Base-by-base conservation (phyloP, 2,888 invertebrate species). In the Phasia obesa region DNA sequence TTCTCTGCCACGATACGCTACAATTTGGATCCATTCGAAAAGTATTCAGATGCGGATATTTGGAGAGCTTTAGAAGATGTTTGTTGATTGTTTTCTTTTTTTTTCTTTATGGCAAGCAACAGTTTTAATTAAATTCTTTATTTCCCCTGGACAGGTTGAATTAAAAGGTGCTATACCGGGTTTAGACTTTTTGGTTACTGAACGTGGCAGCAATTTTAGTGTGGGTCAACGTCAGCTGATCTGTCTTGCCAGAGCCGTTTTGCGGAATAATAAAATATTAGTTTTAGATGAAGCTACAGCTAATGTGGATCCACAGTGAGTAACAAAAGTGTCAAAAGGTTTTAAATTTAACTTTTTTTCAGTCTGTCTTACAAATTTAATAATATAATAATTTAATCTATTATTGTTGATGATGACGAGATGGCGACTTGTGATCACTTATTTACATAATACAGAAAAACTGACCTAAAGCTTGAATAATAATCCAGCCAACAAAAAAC, bases 211-310 rank as follows among this genome's bases (percentile, higher is more conserved):
- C 64, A 94, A 94, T 87, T 93, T 95, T 83, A 94, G 94, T 86
- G 93, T 94, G 27, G 95, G 95, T 0, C 94, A 95, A 87, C 91
- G 94, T 19, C 95, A 95, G 86, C 90, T 95, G 4, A 92, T 95
- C 35, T 95, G 95, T 85, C 89, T 95, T 47, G 95, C 94, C 0
- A 91, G 95, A 55, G 95, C 95, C 0, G 92, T 95, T 67, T 88
- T 95, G 15, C 91, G 93, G 5, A 93, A 93, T 84, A 94, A 94
- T 87, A 92, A 92, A 83, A 92, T 95, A 17, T 90, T 95, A 17
- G 92, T 95, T 0, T 89, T 95, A 55, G 95, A 95, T 86, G 95
- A 95, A 89, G 95, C 95, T 1, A 95, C 95, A 0, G 94, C 94
- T 15, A 94, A 94, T 88, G 94, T 95, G 42, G 95, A 95, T 89